These are phyloP conservation scores for Drosophila equinoxialis DNA, from an alignment of 1,140 invertebrate genomes.

Conservation along the genomic window DNA sequence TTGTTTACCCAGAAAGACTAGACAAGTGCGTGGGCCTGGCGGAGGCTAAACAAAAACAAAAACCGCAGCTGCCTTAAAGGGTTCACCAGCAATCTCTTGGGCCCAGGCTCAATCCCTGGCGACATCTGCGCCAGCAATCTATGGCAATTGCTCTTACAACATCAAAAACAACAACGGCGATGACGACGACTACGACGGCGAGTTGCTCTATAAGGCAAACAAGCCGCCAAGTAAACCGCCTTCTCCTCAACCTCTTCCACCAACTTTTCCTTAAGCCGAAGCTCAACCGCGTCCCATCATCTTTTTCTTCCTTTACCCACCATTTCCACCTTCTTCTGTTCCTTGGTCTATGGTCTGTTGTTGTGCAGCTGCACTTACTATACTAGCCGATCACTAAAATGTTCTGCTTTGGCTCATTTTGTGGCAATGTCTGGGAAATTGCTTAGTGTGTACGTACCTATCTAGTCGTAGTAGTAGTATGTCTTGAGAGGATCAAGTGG, in stretches of 20 bases:
- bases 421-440: constrained; percentile 45
- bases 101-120: constrained; percentile 34
- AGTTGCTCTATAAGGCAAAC: constrained; percentile 66
- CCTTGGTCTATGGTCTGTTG: constrained; percentile 4
- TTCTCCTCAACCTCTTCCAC: constrained; percentile 3
- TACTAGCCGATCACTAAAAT: constrained; percentile 25
- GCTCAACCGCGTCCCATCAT: neutral
- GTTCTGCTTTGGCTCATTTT: constrained; percentile 50
- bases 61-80: constrained; percentile 57
- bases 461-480: neutral
- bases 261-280: neutral
- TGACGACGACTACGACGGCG: constrained; percentile 24
- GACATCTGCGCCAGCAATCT: constrained; percentile 73
- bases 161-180: neutral
- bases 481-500: constrained; percentile 32
- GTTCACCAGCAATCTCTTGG: constrained; percentile 16
- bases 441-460: constrained; percentile 21
- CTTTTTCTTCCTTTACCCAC: neutral
- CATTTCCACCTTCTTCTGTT: constrained; percentile 14
- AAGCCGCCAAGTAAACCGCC: constrained; percentile 44
- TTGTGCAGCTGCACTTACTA: constrained; percentile 51
- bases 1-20: constrained; percentile 46
- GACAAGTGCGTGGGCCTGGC: constrained; percentile 70
- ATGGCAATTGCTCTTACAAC: constrained; percentile 33
- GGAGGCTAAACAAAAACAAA: neutral